Percentiles rank a stretch among this genome's conserved stretches.
Conservation (phyloP, 2,888 invertebrate species). For the Melanargia galathea region DNA sequence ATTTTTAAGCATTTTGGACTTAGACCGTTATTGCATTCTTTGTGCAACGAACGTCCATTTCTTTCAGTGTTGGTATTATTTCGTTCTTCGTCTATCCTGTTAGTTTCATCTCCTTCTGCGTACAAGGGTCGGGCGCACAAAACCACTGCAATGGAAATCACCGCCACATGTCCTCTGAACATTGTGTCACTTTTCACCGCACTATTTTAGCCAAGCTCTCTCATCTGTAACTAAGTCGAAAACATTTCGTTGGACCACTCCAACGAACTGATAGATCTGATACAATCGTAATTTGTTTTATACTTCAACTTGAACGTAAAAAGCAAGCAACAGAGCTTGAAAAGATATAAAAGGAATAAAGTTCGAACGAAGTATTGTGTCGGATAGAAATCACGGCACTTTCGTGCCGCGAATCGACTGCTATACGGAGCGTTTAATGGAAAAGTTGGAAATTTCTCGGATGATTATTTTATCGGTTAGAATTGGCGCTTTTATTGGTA, state of each 20-base stretch:
- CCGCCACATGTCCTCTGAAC: constrained; percentile 55
- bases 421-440: constrained; percentile 39
- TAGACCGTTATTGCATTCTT: constrained; percentile 67
- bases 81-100: constrained; percentile 46
- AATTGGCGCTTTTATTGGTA: constrained; percentile 18
- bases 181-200: constrained; percentile 56
- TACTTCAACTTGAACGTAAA: constrained; percentile 60
- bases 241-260: constrained; percentile 59
- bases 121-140: constrained; percentile 46
- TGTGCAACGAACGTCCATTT: constrained; percentile 65
- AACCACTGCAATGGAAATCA: constrained; percentile 51
- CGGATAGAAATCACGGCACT: constrained; percentile 54
- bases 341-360: constrained; percentile 62
- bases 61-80: constrained; percentile 52
- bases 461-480: constrained; percentile 44
- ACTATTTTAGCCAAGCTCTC: constrained; percentile 45
- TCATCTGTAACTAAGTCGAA: constrained; percentile 35
- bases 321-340: constrained; percentile 51
- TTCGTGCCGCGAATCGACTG: constrained; percentile 48
- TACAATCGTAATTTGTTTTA: constrained; percentile 66
- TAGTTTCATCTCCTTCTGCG: constrained; percentile 61
- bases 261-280: constrained; percentile 59
- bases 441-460: constrained; percentile 46
- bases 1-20: constrained; percentile 90
- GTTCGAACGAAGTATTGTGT: constrained; percentile 57